Base-by-base conservation (phyloP, 1,140 invertebrate species). In the Brachionus rubens region DNA sequence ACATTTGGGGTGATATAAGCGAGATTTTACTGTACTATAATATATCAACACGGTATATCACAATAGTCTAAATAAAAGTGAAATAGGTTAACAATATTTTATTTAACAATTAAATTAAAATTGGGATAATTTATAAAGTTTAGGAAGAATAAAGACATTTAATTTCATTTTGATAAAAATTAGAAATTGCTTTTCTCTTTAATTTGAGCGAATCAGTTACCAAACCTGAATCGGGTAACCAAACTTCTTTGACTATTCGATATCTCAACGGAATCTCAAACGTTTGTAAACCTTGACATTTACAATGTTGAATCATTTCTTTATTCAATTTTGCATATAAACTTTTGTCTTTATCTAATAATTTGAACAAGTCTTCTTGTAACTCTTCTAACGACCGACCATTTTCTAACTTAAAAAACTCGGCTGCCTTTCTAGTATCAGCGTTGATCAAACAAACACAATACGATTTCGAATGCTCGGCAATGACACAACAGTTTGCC, bases 171-270 rank as follows among this genome's bases (percentile, higher is more conserved):
- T 67, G 33, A 48, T 72, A 72, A 28, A 26, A 36, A 14, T 52
- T 46, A 36, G 36, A 26, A 50, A 72, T 72, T 12, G 46, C 67
- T 26, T 33, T 72, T 36, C 96, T 88, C 85, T 96, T 96, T 78
- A 98, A 87, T 86, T 98, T 98, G 84, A 97, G 93, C 48, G 96
- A 94, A 78, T 96, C 96, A n/a, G 96, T 98, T 3, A 89, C 93
- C n/a, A 98, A 88, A 43, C 93, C 94, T 88, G 91, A 92, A 82
- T 96, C 94, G 0, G 95, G 93, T 0, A 93, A 92, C 95, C 95
- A 98, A 48, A 92, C 89, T 80, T 97, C 94, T 19, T 90, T 86
- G 80, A 91, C 91, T 14, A 98, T 85, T 82, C 91, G 92, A 7
- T 97, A 88, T 3, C 91, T 92, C n/a, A 89, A 89, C 0, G 96